These are phyloP conservation scores for Xestia rhomboidea DNA, from an alignment of 2,888 invertebrate species.

Conservation along the genomic window DNA sequence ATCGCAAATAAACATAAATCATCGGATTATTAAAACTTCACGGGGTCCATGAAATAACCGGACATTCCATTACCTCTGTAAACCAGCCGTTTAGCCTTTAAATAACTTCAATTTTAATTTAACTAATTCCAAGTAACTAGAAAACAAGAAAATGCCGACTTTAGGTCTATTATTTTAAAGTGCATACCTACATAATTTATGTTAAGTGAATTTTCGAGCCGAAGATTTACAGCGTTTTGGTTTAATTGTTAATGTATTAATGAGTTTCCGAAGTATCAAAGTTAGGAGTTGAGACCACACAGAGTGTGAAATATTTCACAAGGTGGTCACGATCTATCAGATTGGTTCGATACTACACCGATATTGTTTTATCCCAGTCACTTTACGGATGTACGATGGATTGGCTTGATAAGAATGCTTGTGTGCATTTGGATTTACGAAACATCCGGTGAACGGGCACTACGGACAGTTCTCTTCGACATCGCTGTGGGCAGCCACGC, in stretches of 20 bases:
- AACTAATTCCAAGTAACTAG: slow-evolving; percentile 41
- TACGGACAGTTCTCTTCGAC: slow-evolving; percentile 58
- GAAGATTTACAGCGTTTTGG: slow-evolving; percentile 58
- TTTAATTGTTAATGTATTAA: slow-evolving; percentile 66
- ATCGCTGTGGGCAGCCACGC: slow-evolving; percentile 63
- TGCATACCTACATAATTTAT: slow-evolving; percentile 60
- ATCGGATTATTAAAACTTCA: slow-evolving; percentile 50
- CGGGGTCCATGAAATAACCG: slow-evolving; percentile 30
- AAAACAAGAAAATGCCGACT: slow-evolving; percentile 36
- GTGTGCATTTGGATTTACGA: slow-evolving; percentile 64
- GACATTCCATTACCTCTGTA: slow-evolving; percentile 37
- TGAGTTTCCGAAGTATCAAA: slow-evolving; percentile 61
- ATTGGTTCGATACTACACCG: slow-evolving; percentile 68
- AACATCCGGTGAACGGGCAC: slow-evolving; percentile 72
- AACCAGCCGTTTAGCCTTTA: slow-evolving; percentile 37
- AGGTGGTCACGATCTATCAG: slow-evolving; percentile 71
- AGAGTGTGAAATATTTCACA: slow-evolving; percentile 73
- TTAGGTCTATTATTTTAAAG: slow-evolving; percentile 44
- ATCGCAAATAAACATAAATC: slow-evolving; percentile 44
- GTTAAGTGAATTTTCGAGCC: slow-evolving; percentile 47
- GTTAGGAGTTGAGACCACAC: slow-evolving; percentile 69
- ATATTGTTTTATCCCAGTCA: slow-evolving; percentile 71
- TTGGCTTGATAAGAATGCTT: slow-evolving; percentile 65
- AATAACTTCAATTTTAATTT: slow-evolving; percentile 40
- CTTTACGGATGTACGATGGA: slow-evolving; percentile 66